Evolutionary conservation across 2,113 vertebrate genomes (phyloP).

Genomic region (Bambusicola thoracicus): DNA sequence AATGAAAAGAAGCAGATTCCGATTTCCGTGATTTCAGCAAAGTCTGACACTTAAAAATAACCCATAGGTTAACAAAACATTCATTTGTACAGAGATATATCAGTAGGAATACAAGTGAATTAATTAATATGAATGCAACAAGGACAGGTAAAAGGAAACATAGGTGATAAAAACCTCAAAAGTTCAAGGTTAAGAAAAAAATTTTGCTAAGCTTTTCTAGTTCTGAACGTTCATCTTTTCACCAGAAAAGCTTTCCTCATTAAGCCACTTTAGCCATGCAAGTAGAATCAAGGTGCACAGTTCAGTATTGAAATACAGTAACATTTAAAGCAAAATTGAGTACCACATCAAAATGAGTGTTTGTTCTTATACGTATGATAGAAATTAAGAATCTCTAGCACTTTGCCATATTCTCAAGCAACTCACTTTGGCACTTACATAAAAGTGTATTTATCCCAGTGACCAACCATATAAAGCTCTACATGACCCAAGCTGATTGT

Average conservation of each 20-base stretch:
- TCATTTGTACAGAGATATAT: not conserved
- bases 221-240: not conserved
- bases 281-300: not conserved
- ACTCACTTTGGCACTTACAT: not conserved
- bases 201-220: not conserved
- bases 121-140: not conserved
- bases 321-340: not conserved
- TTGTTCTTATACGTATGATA: not conserved
- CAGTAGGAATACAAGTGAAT: not conserved
- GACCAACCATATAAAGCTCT: not conserved
- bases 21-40: not conserved
- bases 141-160: not conserved
- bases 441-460: not conserved
- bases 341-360: not conserved
- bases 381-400: not conserved
- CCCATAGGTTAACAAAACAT: not conserved
- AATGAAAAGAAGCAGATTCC: not conserved
- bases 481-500: not conserved
- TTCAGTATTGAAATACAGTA: not conserved
- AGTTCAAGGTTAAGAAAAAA: not conserved
- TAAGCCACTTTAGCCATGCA: not conserved
- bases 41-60: not conserved
- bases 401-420: not conserved
- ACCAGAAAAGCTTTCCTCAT: not conserved
- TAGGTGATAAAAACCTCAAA: not conserved